phyloP scores from a whole-genome alignment of 2,113 vertebrate genomes.

The Scalopus aquaticus region DNA sequence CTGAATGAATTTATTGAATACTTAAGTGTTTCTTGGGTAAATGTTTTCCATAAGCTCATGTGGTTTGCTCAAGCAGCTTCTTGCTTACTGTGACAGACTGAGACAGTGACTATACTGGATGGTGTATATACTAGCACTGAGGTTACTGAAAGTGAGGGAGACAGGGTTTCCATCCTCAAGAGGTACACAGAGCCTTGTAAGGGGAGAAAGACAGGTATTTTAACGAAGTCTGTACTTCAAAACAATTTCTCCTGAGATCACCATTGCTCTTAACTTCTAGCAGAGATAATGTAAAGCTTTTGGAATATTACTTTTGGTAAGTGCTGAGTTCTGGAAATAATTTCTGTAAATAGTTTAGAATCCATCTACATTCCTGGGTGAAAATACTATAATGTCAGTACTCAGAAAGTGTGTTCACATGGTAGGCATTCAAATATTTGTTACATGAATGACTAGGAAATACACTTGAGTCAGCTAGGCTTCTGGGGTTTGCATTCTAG shows the following conservation, averaged over 20 bases:
- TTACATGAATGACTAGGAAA: not conserved
- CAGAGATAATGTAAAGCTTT: not conserved
- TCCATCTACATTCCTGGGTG: not conserved
- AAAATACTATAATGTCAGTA: not conserved
- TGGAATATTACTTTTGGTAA: not conserved
- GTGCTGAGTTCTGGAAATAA: slow-evolving; percentile 32
- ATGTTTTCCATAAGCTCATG: not conserved
- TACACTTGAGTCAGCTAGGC: not conserved
- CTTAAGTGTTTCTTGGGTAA: not conserved
- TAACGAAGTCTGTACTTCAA: not conserved
- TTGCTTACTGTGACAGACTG: not conserved
- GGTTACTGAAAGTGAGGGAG: not conserved
- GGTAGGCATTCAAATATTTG: not conserved
- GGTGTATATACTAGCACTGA: not conserved
- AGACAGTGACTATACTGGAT: not conserved
- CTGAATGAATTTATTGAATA: not conserved
- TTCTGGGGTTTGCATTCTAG: not conserved
- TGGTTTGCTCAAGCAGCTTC: not conserved
- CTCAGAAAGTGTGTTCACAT: not conserved
- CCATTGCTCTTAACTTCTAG: not conserved
- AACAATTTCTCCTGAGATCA: not conserved
- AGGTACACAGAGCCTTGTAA: not conserved
- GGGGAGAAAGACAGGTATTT: not conserved
- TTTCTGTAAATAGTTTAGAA: not conserved
- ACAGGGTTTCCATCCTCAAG: not conserved